A percentile compares a stretch with the other conserved stretches of the same genome.
phyloP scores from a whole-genome alignment of 1,140 invertebrate genomes.

The Chironomus striatipennis region DNA sequence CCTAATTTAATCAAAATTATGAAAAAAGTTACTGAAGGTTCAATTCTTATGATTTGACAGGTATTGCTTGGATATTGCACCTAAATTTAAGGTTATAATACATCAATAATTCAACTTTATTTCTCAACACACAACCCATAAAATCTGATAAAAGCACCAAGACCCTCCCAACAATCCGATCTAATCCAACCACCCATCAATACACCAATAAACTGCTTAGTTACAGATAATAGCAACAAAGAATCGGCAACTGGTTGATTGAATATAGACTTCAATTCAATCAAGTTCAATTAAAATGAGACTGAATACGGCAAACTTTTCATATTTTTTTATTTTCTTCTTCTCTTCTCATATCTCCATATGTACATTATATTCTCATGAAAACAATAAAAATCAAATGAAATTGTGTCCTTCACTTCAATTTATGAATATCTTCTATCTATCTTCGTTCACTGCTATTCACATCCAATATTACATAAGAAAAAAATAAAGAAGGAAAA shows the following conservation, averaged over 20 bases:
- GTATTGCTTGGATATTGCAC: too few relatives aligned
- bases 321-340: too few relatives aligned
- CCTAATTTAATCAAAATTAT: too few relatives aligned
- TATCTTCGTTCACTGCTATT: neutral
- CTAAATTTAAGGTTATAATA: too few relatives aligned
- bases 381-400: neutral
- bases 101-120: too few relatives aligned
- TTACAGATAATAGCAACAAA: neutral
- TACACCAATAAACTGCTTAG: neutral
- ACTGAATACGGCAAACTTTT: neutral
- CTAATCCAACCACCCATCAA: too few relatives aligned
- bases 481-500: neutral
- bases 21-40: too few relatives aligned
- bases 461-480: neutral
- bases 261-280: neutral
- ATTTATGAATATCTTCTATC: neutral
- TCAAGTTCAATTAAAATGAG: conserved; percentile 6
- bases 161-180: neutral
- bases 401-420: conserved; percentile 4
- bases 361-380: neutral
- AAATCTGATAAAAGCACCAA: too few relatives aligned
- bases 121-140: too few relatives aligned
- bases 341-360: neutral
- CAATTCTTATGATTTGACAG: too few relatives aligned
- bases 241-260: neutral